Evolutionary conservation across 1,140 invertebrate species (phyloP).

Genomic region (Temnothorax nylanderi): DNA sequence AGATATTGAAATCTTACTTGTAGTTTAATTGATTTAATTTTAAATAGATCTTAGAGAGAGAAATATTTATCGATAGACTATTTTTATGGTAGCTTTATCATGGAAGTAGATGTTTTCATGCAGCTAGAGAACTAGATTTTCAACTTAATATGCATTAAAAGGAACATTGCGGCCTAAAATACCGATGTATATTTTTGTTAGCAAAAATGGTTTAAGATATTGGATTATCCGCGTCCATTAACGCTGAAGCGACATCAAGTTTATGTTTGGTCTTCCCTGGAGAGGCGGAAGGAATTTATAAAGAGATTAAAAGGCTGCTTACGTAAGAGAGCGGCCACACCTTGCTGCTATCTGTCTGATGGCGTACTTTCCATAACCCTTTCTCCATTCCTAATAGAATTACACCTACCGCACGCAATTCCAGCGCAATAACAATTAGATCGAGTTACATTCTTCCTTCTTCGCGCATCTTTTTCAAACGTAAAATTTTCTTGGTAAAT

Average conservation of each 20-base stretch:
- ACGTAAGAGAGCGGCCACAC: conserved; percentile 40
- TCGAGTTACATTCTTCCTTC: background rate
- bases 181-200: background rate
- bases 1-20: background rate
- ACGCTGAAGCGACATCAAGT: conserved; percentile 16
- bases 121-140: background rate
- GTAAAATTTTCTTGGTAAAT: background rate
- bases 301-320: conserved; percentile 54
- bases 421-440: conserved; percentile 5
- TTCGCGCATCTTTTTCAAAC: background rate
- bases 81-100: background rate
- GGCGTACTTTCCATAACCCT: background rate
- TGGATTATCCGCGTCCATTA: conserved; percentile 23
- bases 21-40: background rate
- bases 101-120: no score
- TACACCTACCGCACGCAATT: conserved; percentile 2
- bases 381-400: conserved; percentile 18
- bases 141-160: background rate
- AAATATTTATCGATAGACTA: background rate
- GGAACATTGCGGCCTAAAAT: background rate
- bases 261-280: background rate
- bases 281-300: conserved; percentile 47
- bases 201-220: conserved; percentile 8
- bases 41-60: background rate
- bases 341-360: conserved; percentile 29